A percentile compares a stretch with the other conserved stretches of the same genome.
These are phyloP conservation scores for Lepidothrix coronata DNA, from an alignment of 2,113 vertebrate genomes.

Conservation along the genomic window DNA sequence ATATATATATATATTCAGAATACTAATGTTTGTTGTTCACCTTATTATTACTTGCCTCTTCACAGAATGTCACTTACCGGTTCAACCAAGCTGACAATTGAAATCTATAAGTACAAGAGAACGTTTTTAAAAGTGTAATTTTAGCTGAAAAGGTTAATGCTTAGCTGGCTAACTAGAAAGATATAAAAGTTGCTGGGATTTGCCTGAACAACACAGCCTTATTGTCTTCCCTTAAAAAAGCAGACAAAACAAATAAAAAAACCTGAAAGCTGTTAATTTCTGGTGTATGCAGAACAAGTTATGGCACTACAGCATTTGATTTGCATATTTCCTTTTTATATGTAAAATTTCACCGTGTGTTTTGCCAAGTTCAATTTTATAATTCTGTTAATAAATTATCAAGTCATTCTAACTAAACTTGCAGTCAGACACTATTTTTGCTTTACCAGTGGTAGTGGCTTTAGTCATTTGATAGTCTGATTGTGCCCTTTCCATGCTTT, in stretches of 20 bases:
- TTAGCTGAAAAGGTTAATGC: not conserved
- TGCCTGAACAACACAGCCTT: not conserved
- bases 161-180: not conserved
- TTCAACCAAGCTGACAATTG: not conserved
- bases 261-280: not conserved
- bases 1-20: not conserved
- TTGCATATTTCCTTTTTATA: not conserved
- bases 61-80: not conserved
- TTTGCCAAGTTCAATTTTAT: not conserved
- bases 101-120: not conserved
- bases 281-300: not conserved
- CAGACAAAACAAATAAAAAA: not conserved
- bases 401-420: not conserved
- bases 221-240: not conserved
- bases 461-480: not conserved
- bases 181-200: not conserved
- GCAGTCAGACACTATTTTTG: not conserved
- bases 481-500: not conserved
- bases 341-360: not conserved
- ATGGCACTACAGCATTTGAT: not conserved
- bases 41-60: not conserved
- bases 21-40: fast-evolving
- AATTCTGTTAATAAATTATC: not conserved
- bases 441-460: not conserved
- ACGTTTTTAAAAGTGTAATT: not conserved